Base-by-base conservation (phyloP, 2,888 invertebrate genomes). In the Fragum whitleyi region DNA sequence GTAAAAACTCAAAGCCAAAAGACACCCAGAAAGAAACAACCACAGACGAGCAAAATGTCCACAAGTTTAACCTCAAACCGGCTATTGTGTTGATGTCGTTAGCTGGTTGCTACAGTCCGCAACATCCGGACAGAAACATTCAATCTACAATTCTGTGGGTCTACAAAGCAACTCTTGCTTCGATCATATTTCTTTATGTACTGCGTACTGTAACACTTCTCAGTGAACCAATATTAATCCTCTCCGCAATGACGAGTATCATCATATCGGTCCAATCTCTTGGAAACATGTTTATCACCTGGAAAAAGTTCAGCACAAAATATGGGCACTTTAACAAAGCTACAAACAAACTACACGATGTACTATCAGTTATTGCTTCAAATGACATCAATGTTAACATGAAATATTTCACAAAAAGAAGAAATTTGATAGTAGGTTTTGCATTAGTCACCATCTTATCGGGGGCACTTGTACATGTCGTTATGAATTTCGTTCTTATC, bases 251-350 rank as follows among this genome's bases (percentile, higher is more conserved):
- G 11, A 42, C 65, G 9, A 26, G 32, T n/a, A n/a, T 65, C 5
- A 5, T 65, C 2, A 42, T 65, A 7, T 65, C 42, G 6, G 21
- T 21, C 21, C 65, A 65, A 23, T 65, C 65, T 6, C 14, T 65
- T 21, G 65, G 65, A 42, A 65, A 65, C 32, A 21, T 65, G 21
- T 14, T 65, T 2, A 65, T 65, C 5, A 23, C 42, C 32, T 39
- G 65, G 42, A 65, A 42, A 23, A 65, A 19, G 2, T 65, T 65
- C n/a, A 65, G 65, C n/a, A 14, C 21, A 14, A 65, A 39, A 42
- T 65, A 65, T 42, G 65, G 65, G 23, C 9, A 39, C 36, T 65
- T 36, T 19, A 23, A 42, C 23, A 39, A 65, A 39, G n/a, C 65
- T 2, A 65, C 19, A 21, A 39, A 23, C 16, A 39, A 29, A 26